Percentiles rank a stretch among this genome's conserved stretches.
Evolutionary conservation across 1,140 invertebrate species (phyloP).

Genomic region (Pseudomyrmex sp.): DNA sequence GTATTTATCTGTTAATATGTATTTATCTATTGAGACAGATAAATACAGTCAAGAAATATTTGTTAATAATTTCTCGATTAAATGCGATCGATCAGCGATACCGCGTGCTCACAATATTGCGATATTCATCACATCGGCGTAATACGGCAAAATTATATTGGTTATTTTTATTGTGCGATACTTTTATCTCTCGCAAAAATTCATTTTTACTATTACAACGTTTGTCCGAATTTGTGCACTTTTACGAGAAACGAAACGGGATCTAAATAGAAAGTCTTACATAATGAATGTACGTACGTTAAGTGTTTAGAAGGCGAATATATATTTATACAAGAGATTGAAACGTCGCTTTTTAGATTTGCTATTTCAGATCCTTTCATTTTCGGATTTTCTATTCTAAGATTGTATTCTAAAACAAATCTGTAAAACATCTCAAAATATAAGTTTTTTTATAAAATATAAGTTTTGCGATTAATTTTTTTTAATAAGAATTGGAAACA

Average conservation of each 20-base stretch:
- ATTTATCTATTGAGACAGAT: constrained; percentile 22
- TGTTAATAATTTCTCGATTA: constrained; percentile 29
- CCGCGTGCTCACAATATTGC: background rate
- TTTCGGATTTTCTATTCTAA: background rate
- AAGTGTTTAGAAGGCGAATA: constrained; percentile 27
- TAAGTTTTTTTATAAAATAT: background rate
- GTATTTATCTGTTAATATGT: too few relatives aligned
- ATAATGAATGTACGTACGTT: constrained; percentile 42
- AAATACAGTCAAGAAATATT: constrained; percentile 52
- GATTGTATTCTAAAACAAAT: constrained; percentile 6
- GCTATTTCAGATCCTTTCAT: constrained; percentile 15
- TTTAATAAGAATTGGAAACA: too few relatives aligned
- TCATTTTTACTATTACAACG: constrained; percentile 8
- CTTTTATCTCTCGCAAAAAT: constrained; percentile 16
- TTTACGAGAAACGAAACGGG: constrained; percentile 40
- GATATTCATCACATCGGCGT: constrained; percentile 7
- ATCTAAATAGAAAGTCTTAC: constrained; percentile 55
- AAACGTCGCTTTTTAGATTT: constrained; percentile 24
- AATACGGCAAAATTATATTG: constrained; percentile 21
- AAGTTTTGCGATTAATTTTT: too few relatives aligned
- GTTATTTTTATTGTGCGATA: background rate
- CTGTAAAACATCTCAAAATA: background rate
- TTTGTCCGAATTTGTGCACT: constrained; percentile 1
- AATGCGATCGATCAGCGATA: constrained; percentile 16
- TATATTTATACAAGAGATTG: constrained; percentile 4